These are phyloP conservation scores for Cottus gobio DNA, from an alignment of 2,113 vertebrate genomes.

Conservation along the genomic window DNA sequence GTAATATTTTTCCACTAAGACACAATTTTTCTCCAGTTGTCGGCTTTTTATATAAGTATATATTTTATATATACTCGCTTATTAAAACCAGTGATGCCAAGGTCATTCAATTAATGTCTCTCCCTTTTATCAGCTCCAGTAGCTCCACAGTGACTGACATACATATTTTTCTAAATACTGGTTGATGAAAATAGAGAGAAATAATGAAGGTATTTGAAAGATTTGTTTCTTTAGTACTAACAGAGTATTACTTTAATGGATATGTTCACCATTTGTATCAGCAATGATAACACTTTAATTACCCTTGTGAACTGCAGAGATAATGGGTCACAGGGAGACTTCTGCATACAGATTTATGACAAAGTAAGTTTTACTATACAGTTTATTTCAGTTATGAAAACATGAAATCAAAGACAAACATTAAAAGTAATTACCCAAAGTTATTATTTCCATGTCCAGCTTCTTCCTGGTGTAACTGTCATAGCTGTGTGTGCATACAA, in stretches of 20 bases:
- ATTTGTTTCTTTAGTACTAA: conserved; percentile 2
- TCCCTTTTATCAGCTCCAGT: conserved; percentile 72
- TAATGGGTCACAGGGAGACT: background rate
- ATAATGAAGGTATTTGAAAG: conserved; percentile 44
- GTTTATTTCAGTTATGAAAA: background rate
- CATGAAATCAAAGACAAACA: background rate
- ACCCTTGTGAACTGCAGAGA: background rate
- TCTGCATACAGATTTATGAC: background rate
- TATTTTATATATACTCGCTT: no score
- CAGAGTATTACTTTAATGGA: background rate
- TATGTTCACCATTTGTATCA: background rate
- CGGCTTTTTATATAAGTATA: conserved; percentile 58
- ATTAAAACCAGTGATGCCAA: conserved; percentile 70
- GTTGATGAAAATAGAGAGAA: conserved; percentile 38
- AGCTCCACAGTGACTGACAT: conserved; percentile 63
- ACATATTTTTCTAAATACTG: conserved; percentile 23
- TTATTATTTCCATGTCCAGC: background rate
- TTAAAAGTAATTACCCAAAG: background rate
- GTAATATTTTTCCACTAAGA: conserved; percentile 62
- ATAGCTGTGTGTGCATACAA: background rate
- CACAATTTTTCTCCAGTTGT: conserved; percentile 61
- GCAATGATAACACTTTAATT: conserved; percentile 16
- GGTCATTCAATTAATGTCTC: conserved; percentile 77
- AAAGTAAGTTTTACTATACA: background rate
- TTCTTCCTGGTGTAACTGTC: background rate